Percentiles rank a stretch among this genome's conserved stretches.
phyloP scores from a whole-genome alignment of 2,888 invertebrate genomes.

The Metacarcinus magister region DNA sequence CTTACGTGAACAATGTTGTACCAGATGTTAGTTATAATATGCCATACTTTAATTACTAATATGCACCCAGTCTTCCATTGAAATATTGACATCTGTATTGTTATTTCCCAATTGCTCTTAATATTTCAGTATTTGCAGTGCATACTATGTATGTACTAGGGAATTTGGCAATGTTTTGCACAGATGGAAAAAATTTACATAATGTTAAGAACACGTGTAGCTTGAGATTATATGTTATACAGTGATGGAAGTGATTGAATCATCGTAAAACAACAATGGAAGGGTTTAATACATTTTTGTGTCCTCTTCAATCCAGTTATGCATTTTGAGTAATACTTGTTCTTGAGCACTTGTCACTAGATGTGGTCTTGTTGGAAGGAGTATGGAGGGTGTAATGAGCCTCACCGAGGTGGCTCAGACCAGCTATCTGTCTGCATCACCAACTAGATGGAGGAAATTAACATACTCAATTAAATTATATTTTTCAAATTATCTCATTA shows the following conservation, averaged over 20 bases:
- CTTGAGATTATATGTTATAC: not conserved
- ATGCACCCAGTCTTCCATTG: not conserved
- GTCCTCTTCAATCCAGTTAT: not conserved
- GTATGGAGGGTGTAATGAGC: slow-evolving; percentile 8
- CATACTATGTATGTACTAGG: not conserved
- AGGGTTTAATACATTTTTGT: not conserved
- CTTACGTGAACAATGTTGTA: not conserved
- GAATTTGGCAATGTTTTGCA: not conserved
- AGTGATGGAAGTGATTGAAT: not conserved
- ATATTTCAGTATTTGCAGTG: not conserved
- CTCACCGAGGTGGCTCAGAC: not conserved
- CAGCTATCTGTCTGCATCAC: not conserved
- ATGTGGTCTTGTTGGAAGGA: not conserved
- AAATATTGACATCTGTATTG: not conserved
- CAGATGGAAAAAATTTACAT: not conserved
- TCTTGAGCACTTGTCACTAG: not conserved
- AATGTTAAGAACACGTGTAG: not conserved
- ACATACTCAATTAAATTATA: too few species aligned
- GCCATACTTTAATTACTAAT: not conserved
- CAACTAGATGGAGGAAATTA: too few species aligned
- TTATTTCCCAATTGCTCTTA: not conserved
- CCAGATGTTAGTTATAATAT: not conserved
- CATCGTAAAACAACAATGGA: not conserved
- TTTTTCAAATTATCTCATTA: too few species aligned
- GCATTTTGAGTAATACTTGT: not conserved